Conservation (phyloP, 1,140 invertebrate species). For the Triops cancriformis region DNA sequence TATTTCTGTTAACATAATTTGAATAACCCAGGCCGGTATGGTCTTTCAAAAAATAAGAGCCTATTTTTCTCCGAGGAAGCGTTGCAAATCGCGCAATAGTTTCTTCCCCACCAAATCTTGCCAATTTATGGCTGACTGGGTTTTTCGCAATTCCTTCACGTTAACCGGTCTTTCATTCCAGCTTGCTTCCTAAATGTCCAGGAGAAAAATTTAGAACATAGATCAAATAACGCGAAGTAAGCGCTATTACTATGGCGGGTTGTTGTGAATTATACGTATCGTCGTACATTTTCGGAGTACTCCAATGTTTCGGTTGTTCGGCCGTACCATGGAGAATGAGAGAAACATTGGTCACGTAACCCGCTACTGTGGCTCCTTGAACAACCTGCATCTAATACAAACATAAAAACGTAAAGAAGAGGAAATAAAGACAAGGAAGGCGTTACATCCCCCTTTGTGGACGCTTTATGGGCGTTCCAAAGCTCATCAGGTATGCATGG, state of each 20-base stretch:
- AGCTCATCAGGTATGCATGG: background rate
- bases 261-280: constrained; percentile 41
- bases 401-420: background rate
- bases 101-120: constrained; percentile 24
- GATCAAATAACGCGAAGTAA: background rate
- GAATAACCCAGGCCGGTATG: background rate
- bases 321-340: constrained; percentile 61
- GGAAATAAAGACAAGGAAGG: background rate
- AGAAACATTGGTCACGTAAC: constrained; percentile 43
- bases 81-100: constrained; percentile 9
- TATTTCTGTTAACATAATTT: background rate
- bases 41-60: background rate
- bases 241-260: constrained; percentile 13
- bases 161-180: background rate
- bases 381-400: constrained; percentile 26
- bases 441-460: background rate
- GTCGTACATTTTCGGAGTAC: constrained; percentile 46
- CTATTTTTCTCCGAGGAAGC: background rate
- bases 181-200: background rate
- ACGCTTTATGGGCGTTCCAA: background rate
- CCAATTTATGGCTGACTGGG: constrained; percentile 16
- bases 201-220: background rate
- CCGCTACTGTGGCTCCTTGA: constrained; percentile 11
- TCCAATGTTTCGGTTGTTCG: constrained; percentile 51
- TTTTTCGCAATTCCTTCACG: constrained; percentile 9